Evolutionary conservation across 2,113 vertebrate genomes (phyloP).

Genomic region (Campylorhamphus procurvoides): DNA sequence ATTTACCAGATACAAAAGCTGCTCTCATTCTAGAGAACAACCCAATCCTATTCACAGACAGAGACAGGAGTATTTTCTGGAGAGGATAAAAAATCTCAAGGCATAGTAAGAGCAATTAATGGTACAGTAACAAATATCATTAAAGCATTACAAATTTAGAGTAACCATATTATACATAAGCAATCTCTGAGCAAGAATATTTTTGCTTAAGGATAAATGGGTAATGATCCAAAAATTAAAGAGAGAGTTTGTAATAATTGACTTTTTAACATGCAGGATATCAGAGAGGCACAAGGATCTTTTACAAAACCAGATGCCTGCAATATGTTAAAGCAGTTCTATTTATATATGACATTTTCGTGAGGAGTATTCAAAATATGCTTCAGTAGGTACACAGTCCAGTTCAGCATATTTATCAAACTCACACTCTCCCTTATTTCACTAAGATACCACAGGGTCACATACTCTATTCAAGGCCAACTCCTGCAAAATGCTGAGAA

Average conservation of each 20-base stretch:
- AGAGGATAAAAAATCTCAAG: not conserved
- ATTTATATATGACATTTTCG: conserved; percentile 10
- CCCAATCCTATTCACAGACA: not conserved
- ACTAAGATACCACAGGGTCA: not conserved
- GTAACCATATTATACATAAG: not conserved
- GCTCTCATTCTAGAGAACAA: not conserved
- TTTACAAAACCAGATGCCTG: not conserved
- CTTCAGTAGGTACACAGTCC: not conserved
- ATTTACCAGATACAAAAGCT: not conserved
- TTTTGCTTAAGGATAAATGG: conserved; percentile 17
- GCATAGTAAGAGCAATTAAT: not conserved
- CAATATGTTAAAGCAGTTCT: not conserved
- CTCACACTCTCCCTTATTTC: not conserved
- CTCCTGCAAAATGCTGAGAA: not conserved
- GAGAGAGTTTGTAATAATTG: not conserved
- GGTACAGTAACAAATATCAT: not conserved
- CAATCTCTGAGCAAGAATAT: not conserved
- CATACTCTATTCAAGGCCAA: not conserved
- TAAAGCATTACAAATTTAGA: not conserved
- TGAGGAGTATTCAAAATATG: not conserved
- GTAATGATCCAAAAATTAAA: conserved; percentile 36
- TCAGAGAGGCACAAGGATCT: not conserved
- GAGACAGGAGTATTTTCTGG: not conserved
- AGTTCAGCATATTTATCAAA: not conserved
- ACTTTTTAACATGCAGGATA: not conserved